These are phyloP conservation scores for Tenthredo scrophulariae DNA, from an alignment of 2,888 invertebrate genomes.

Conservation along the genomic window DNA sequence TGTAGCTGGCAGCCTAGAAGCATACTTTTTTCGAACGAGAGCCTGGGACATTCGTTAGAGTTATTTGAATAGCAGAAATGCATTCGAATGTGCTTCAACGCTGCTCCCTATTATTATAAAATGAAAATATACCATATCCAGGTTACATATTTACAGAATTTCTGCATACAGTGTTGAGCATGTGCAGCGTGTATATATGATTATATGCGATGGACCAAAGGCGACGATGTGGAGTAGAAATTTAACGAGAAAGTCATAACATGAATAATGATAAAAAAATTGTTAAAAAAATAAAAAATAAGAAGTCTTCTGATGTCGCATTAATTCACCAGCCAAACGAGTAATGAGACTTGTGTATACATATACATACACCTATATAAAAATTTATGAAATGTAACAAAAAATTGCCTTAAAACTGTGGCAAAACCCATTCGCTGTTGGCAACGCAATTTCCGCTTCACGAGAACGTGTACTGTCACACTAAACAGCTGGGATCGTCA, in stretches of 20 bases:
- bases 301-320: background rate
- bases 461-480: background rate
- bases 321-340: slow-evolving; percentile 47
- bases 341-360: slow-evolving; percentile 38
- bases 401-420: slow-evolving; percentile 27
- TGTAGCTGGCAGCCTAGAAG: background rate
- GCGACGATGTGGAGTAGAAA: slow-evolving; percentile 27
- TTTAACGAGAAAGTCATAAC: slow-evolving; percentile 33
- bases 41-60: background rate
- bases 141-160: background rate
- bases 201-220: slow-evolving; percentile 2
- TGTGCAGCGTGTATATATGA: background rate
- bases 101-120: slow-evolving; percentile 12
- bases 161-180: background rate
- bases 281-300: background rate
- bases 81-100: slow-evolving; percentile 32
- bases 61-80: slow-evolving; percentile 34
- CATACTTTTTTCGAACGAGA: background rate
- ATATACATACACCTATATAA: background rate
- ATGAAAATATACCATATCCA: slow-evolving; percentile 32
- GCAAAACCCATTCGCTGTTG: slow-evolving; percentile 22
- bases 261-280: slow-evolving; percentile 40
- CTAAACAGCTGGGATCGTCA: background rate
- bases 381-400: slow-evolving; percentile 8
- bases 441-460: slow-evolving; percentile 1